Evolutionary conservation across 2,797 vertebrate genomes (phyloP).

Genomic region (Sebastes taczanowskii): DNA sequence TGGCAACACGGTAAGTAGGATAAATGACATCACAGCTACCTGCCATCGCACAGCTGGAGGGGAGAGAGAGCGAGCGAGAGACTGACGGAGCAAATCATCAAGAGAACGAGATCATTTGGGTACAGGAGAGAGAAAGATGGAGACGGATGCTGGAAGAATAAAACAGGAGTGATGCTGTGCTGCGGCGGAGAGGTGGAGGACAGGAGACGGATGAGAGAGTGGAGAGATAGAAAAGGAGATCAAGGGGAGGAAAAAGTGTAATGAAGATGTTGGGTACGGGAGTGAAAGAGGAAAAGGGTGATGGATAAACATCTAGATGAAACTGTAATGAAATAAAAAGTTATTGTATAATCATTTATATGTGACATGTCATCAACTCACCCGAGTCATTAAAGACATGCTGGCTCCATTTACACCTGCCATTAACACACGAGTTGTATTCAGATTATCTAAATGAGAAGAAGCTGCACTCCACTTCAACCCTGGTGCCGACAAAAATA

Average conservation of each 20-base stretch:
- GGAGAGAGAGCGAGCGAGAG: not conserved
- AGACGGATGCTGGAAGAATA: constrained; percentile 2
- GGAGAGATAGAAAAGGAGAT: not conserved
- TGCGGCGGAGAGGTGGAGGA: not conserved
- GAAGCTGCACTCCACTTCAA: not conserved
- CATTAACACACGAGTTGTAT: not conserved
- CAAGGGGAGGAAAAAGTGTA: constrained; percentile 29
- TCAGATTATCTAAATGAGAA: constrained; percentile 3
- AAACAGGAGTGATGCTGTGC: constrained; percentile 12
- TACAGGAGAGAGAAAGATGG: not conserved
- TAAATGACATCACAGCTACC: constrained; percentile 51
- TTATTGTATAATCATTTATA: constrained; percentile 60
- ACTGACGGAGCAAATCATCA: constrained; percentile 11
- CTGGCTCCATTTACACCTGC: not conserved
- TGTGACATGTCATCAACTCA: constrained; percentile 38
- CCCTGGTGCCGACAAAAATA: not conserved
- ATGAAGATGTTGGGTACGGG: constrained; percentile 43
- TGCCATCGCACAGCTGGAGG: constrained; percentile 43
- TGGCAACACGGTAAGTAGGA: constrained; percentile 66
- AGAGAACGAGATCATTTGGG: constrained; percentile 2
- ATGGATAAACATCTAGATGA: constrained; percentile 48
- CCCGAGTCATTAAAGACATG: constrained; percentile 18
- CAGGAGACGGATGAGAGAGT: constrained; percentile 23
- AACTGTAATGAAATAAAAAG: constrained; percentile 66
- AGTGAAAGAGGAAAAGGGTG: constrained; percentile 30